Evolutionary conservation across 1,140 invertebrate genomes (phyloP), one percentile per base, ranked within the genome.

Genomic region (Leptoteleia sp.): DNA sequence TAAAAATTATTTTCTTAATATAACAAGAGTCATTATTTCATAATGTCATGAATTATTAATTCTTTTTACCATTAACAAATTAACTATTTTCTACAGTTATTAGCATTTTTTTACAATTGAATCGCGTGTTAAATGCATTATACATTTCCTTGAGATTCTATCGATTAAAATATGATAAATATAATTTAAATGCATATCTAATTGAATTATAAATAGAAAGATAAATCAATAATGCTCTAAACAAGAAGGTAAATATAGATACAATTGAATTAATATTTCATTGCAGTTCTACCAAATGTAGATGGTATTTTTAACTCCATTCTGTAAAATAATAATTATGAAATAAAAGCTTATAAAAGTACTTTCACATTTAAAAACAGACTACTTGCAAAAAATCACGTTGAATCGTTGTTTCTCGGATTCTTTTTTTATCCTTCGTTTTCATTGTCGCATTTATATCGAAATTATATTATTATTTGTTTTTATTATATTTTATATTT

Each of bases 161-260:
- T 62, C 22, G 59, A 62, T 62, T 40, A n/a, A 64, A 42, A 52
- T 64, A 50, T 64, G 45, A 64, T 64, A 64, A 64, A 64, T 40
- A 64, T 64, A 64, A 64, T 50, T 64, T 45, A 62, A 62, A 62
- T 62, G 57, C 15, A 48, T 48, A 48, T 62, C 13, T 12, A 62
- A 62, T 38, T 1, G 9, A 48, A 48, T 25, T 62, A 62, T 62
- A 62, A 62, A 62, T 62, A 62, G 57, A 59, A 37, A 59, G 1
- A n/a, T 0, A 19, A 22, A 59, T 59, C 52, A 31, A 57, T 57
- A 57, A 57, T 40, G 27, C 22, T 3, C 6, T 11, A 45, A 45
- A 45, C 42, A 27, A 27, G 42, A 12, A 11, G 1, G 19, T 45
- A 27, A 45, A 45, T 45, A 45, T 45, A 45, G 19, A 33, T 33